A percentile compares a stretch with the other conserved stretches of the same genome.
These are phyloP conservation scores for Lucilia sericata DNA, from an alignment of 1,140 invertebrate species.

Conservation along the genomic window DNA sequence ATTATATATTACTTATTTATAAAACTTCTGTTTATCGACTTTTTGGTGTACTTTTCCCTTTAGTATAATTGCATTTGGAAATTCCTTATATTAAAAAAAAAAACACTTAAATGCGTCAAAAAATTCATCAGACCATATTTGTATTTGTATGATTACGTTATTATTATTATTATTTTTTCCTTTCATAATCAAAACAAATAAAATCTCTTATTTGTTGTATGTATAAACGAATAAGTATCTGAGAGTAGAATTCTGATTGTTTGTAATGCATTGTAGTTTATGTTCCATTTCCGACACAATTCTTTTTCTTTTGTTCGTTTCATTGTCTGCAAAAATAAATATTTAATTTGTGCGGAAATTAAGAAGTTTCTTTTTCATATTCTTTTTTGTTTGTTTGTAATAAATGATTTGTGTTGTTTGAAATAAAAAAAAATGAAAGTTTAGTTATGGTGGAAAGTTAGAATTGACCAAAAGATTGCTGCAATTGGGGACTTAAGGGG, in stretches of 20 bases:
- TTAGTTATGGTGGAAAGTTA: neutral
- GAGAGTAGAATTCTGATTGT: too few species aligned
- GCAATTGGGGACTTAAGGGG: too few species aligned
- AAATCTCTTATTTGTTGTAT: neutral
- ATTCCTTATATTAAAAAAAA: too few species aligned
- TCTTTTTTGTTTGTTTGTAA: neutral
- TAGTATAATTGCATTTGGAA: too few species aligned
- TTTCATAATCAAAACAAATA: neutral
- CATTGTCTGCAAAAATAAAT: slow-evolving; percentile 5
- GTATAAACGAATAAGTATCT: too few species aligned
- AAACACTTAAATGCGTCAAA: neutral
- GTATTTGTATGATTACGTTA: neutral
- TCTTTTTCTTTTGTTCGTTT: neutral
- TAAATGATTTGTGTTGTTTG: neutral
- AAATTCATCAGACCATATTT: neutral
- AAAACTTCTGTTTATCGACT: too few species aligned
- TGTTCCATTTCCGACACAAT: neutral
- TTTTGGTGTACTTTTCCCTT: too few species aligned
- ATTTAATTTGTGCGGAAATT: slow-evolving; percentile 30
- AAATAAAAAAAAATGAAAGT: neutral
- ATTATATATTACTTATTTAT: too few species aligned
- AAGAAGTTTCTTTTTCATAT: neutral
- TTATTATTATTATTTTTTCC: neutral
- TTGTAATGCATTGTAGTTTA: neutral
- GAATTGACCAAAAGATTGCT: neutral